A percentile compares a stretch with the other conserved stretches of the same genome.
phyloP scores from a whole-genome alignment of 2,113 vertebrate genomes.

The Sander lucioperca region DNA sequence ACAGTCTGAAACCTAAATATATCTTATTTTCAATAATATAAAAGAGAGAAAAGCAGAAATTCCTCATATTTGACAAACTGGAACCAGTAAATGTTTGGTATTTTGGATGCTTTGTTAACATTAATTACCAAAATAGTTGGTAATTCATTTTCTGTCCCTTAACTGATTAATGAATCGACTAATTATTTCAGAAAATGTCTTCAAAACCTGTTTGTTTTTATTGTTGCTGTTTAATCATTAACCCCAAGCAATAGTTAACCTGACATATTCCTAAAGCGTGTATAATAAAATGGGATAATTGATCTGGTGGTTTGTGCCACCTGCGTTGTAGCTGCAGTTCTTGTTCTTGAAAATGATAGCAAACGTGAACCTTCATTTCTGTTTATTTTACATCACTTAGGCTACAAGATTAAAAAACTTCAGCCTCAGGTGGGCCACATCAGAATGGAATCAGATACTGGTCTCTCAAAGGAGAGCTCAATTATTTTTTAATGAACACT shows the following conservation, averaged over 20 bases:
- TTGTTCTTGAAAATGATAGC: conserved; percentile 25
- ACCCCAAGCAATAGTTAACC: conserved; percentile 3
- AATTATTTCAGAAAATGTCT: conserved; percentile 8
- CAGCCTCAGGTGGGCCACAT: conserved; percentile 52
- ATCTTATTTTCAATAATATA: background rate
- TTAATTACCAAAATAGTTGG: background rate
- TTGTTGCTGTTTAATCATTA: background rate
- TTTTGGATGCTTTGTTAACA: background rate
- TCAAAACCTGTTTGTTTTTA: conserved; percentile 15
- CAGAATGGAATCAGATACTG: conserved; percentile 59
- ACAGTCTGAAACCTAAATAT: background rate
- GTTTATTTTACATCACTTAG: conserved; percentile 17
- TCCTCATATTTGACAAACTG: background rate
- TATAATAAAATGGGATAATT: background rate
- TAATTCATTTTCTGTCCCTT: background rate
- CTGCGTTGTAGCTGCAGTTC: conserved; percentile 5
- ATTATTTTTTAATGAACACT: conserved; percentile 69
- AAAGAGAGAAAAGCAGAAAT: background rate
- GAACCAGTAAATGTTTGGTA: background rate
- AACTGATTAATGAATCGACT: background rate
- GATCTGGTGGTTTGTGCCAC: conserved; percentile 21
- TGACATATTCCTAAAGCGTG: conserved; percentile 12
- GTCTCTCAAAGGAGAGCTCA: conserved; percentile 58
- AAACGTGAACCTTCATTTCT: conserved; percentile 24
- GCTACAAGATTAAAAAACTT: conserved; percentile 48